Base-by-base conservation (phyloP, 2,113 vertebrate species). In the Oreochromis niloticus region DNA sequence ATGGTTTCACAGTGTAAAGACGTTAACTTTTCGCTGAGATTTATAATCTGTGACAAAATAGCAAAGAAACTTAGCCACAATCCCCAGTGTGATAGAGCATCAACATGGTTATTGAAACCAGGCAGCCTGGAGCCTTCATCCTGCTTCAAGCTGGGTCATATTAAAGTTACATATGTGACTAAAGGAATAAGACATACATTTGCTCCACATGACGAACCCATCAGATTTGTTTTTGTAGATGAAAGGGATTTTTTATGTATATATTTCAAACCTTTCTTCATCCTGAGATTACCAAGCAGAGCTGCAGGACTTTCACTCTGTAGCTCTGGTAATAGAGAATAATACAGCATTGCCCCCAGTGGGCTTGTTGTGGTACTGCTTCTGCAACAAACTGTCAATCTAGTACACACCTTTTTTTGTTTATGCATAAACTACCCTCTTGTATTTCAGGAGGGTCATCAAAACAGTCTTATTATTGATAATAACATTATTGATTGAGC, bases 21-120 rank as follows among this genome's bases (percentile, higher is more conserved):
- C 5, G 61, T 92, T 85, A 80, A 81, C 81, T 57, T 54, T 59
- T 57, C 81, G 24, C 36, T 8, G 22, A 34, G 90, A 91, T 93
- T 93, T 94, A 92, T 85, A 91, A 91, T 81, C 82, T 90, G 79
- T 87, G 85, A 88, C 82, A 82, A 91, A 89, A 87, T 50, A n/a
- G 36, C 34, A 34, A 91, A 83, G 46, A 86, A 85, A 52, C 2
- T 54, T 85, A 73, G 90, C 89, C 85, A 82, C 79, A 89, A 54
- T 81, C 80, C 81, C 84, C 27, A 14, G 13, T 52, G 27, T 82
- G 81, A 83, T 30, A 22, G 85, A 92, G 59, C 73, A 86, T 81
- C 68, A 30, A 19, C 13, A 24, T 39, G 63, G 30, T 89, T 93
- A 92, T 93, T 52, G 56, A 86, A 93, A 92, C 61, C 90, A 94